A percentile compares a stretch with the other conserved stretches of the same genome.
These are phyloP conservation scores for Balaeniceps rex DNA, from an alignment of 2,113 vertebrate genomes.

Conservation along the genomic window DNA sequence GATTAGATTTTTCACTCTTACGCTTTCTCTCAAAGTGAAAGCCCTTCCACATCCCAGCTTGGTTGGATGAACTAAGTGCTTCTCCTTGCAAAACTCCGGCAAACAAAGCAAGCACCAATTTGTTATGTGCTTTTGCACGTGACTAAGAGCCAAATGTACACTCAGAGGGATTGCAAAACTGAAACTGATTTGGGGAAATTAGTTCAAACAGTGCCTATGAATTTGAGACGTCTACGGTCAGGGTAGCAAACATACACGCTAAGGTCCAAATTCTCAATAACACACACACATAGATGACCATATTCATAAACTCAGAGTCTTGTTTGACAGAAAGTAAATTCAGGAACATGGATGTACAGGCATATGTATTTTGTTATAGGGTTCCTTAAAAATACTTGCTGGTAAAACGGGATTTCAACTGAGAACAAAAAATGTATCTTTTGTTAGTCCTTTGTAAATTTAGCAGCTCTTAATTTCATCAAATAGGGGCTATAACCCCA, in stretches of 20 bases:
- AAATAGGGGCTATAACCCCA: background rate
- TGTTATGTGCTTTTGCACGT: background rate
- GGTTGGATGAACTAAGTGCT: background rate
- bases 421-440: background rate
- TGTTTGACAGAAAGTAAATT: background rate
- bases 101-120: background rate
- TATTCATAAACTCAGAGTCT: background rate
- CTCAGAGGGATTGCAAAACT: background rate
- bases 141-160: background rate
- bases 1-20: background rate
- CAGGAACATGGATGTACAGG: background rate
- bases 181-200: background rate
- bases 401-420: background rate
- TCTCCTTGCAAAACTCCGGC: background rate
- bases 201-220: rapidly evolving
- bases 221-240: background rate
- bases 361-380: background rate
- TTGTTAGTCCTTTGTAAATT: background rate
- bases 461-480: background rate
- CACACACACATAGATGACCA: background rate
- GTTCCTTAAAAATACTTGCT: background rate
- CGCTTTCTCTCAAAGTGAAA: background rate
- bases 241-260: background rate
- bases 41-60: background rate
- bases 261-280: background rate